These are phyloP conservation scores for Pogonus chalceus DNA, from an alignment of 1,140 invertebrate species.

Conservation along the genomic window DNA sequence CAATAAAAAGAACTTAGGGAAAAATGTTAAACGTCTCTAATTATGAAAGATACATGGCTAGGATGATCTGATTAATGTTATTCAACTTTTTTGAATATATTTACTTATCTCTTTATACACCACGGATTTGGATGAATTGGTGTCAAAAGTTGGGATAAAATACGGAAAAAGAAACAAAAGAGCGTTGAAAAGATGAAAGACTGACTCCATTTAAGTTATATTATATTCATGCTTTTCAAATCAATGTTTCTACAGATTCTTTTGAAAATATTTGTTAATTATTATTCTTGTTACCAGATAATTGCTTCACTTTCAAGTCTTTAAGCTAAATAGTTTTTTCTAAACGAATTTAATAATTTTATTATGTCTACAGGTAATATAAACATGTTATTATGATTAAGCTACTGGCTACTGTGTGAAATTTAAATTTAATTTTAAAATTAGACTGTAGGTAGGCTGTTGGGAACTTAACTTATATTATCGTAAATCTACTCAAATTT, in stretches of 20 bases:
- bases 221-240: too few species aligned
- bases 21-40: neutral
- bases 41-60: constrained; percentile 1
- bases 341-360: neutral
- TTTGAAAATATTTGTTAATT: too few species aligned
- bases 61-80: neutral
- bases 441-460: neutral
- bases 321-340: too few species aligned
- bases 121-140: neutral
- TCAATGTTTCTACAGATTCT: too few species aligned
- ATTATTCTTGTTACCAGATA: too few species aligned
- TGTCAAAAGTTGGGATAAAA: too few species aligned
- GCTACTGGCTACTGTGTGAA: neutral
- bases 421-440: neutral
- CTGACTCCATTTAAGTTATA: too few species aligned
- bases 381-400: neutral
- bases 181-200: too few species aligned
- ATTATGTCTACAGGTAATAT: neutral
- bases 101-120: constrained; percentile 3
- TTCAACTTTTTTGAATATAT: neutral
- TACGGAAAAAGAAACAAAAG: neutral
- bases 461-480: too few species aligned
- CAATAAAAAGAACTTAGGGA: neutral
- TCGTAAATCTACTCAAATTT: too few species aligned
- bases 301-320: too few species aligned